Base-by-base conservation (phyloP, 2,888 invertebrate genomes). In the Parthenolecanium corni region DNA sequence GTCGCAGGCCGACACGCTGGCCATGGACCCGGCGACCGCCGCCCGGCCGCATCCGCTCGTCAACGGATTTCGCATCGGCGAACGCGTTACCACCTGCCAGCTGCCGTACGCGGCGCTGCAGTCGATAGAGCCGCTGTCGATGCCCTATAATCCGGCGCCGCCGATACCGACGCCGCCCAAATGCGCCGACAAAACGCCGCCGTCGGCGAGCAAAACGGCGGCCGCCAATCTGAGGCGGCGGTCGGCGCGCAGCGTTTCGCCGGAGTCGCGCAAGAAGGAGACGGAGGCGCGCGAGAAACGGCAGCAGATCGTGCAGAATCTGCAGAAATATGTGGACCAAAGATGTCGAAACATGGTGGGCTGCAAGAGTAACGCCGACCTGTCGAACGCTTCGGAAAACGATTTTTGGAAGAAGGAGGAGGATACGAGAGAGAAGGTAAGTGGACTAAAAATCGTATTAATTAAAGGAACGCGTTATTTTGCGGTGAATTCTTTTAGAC, bases 61-160 rank as follows among this genome's bases (percentile, higher is more conserved):
- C 1, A 46, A 36, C 31, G 73, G 73, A 16, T 74, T 73, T 62
- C 71, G 71, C 46, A 69, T 73, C 42, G 73, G 73, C 1, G 74
- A 72, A 11, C 70, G 70, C 57, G 73, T 72, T 36, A 36, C 57
- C 20, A 40, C 23, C 52, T 46, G 20, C 64, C 53, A 49, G 65
- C 46, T 66, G 66, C 40, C 52, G 23, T 52, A 64, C 58, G 52
- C 58, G 1, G 58, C 57, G 52, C 38, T 63, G 23, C 63, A 54
- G 36, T 63, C 63, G 0, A 54, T 63, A 18, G 63, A 63, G 25
- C 23, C 64, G 11, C 5, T 58, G 63, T 38, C 64, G 31, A 52
- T 64, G 62, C 64, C 64, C 47, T 57, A 46, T 25, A 57, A 47
- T 9, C 44, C 51, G 36, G 9, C 44, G 6, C 47, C 53, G 40